Evolutionary conservation across 2,888 invertebrate genomes (phyloP).

Genomic region (Lydus trimaculatus): DNA sequence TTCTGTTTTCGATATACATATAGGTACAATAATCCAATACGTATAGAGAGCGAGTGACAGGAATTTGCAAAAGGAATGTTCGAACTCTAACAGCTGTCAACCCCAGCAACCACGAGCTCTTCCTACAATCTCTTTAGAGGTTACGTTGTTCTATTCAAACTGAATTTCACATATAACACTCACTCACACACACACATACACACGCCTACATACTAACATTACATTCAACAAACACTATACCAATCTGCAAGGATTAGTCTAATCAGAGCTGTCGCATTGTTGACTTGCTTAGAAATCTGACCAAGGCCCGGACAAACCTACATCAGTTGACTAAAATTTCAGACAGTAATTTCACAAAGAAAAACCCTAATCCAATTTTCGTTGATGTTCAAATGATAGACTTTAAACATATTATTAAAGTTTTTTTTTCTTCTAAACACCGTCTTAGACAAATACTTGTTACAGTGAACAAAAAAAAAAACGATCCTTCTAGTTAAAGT

Average conservation of each 20-base stretch:
- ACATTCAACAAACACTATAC: conserved; percentile 19
- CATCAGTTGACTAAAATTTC: not conserved
- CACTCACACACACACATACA: not conserved
- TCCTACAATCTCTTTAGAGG: conserved; percentile 37
- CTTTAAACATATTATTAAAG: not conserved
- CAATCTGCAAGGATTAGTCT: conserved; percentile 28
- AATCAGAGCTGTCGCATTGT: conserved; percentile 24
- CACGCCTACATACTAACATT: conserved; percentile 11
- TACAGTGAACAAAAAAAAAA: too few species aligned
- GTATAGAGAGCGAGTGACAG: conserved; percentile 32
- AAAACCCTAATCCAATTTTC: not conserved
- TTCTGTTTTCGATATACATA: not conserved
- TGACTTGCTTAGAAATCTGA: conserved; percentile 13
- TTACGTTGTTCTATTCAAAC: conserved; percentile 25
- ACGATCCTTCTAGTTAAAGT: not conserved
- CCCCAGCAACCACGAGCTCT: conserved; percentile 37
- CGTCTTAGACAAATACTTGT: too few species aligned
- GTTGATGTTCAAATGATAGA: not conserved
- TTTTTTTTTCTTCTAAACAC: not conserved
- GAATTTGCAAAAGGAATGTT: conserved; percentile 34
- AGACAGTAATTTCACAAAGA: not conserved
- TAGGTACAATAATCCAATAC: conserved; percentile 26
- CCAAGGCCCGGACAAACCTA: not conserved
- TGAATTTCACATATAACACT: conserved; percentile 11
- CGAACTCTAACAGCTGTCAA: conserved; percentile 39